Percentiles rank a stretch among this genome's conserved stretches.
phyloP scores from a whole-genome alignment of 2,797 vertebrate genomes.

The Acanthurus lineatus region DNA sequence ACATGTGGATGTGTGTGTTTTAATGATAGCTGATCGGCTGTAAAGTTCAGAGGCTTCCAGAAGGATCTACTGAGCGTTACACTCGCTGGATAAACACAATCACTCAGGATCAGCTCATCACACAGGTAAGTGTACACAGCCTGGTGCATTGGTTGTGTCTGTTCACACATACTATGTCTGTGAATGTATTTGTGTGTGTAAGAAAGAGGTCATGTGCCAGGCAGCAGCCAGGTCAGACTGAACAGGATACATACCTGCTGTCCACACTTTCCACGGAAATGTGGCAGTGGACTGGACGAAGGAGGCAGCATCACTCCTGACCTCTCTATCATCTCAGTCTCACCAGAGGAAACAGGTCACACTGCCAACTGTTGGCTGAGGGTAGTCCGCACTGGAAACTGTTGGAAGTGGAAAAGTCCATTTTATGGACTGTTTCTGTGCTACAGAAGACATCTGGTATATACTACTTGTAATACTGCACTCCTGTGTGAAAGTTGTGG shows the following conservation, averaged over 20 bases:
- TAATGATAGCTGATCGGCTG: conserved; percentile 91
- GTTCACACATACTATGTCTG: background rate
- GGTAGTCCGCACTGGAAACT: conserved; percentile 32
- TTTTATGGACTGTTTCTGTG: conserved; percentile 16
- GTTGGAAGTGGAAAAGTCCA: conserved; percentile 47
- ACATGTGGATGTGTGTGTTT: conserved; percentile 39
- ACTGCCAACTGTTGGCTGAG: conserved; percentile 49
- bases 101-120: conserved; percentile 88
- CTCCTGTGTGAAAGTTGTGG: background rate
- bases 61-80: conserved; percentile 92
- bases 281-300: conserved; percentile 33
- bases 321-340: conserved; percentile 53
- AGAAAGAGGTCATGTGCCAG: conserved; percentile 74
- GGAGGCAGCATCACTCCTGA: conserved; percentile 44
- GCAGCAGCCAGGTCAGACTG: conserved; percentile 60
- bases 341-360: conserved; percentile 59
- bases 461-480: background rate
- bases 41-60: conserved; percentile 88
- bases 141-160: background rate
- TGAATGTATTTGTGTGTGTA: conserved; percentile 8
- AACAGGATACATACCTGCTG: conserved; percentile 81
- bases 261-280: conserved; percentile 77
- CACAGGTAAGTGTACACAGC: conserved; percentile 87
- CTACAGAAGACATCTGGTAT: background rate
- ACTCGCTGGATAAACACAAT: conserved; percentile 95